Evolutionary conservation across 1,140 invertebrate genomes (phyloP).

Genomic region (Episyrphus balteatus): DNA sequence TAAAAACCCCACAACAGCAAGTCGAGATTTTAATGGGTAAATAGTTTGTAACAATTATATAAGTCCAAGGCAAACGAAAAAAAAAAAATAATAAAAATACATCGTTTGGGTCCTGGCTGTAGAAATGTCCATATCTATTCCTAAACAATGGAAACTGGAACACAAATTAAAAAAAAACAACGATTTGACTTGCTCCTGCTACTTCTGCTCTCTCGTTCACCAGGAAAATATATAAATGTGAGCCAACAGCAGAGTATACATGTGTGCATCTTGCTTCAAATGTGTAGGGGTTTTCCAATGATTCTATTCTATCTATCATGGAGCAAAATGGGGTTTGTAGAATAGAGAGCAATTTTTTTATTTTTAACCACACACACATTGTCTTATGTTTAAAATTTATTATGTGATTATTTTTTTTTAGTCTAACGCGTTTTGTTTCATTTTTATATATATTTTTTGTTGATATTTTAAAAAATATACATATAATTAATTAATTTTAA

Average conservation of each 20-base stretch:
- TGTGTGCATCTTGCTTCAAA: slow-evolving; percentile 4
- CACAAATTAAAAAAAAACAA: slow-evolving; percentile 2
- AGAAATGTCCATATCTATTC: slow-evolving; percentile 37
- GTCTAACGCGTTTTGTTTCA: too few relatives aligned
- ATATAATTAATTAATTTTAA: too few relatives aligned
- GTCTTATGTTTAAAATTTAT: too few relatives aligned
- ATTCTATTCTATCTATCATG: too few relatives aligned
- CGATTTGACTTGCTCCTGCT: slow-evolving; percentile 9
- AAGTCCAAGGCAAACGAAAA: neutral
- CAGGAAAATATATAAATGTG: slow-evolving; percentile 3
- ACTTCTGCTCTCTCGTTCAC: neutral
- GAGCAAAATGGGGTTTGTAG: too few relatives aligned
- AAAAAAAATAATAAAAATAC: neutral
- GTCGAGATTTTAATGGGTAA: slow-evolving; percentile 2
- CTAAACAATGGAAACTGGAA: slow-evolving; percentile 36
- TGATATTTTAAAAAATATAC: too few relatives aligned
- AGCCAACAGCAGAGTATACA: slow-evolving; percentile 1
- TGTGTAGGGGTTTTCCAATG: too few relatives aligned
- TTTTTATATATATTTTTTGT: too few relatives aligned
- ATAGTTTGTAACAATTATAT: slow-evolving; percentile 8
- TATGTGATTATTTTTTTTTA: too few relatives aligned
- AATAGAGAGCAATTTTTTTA: too few relatives aligned
- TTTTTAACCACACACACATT: too few relatives aligned
- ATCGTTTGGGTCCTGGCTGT: slow-evolving; percentile 31
- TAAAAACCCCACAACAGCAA: neutral